Evolutionary conservation across 2,888 invertebrate genomes (phyloP).

Genomic region (Eledona agricola): DNA sequence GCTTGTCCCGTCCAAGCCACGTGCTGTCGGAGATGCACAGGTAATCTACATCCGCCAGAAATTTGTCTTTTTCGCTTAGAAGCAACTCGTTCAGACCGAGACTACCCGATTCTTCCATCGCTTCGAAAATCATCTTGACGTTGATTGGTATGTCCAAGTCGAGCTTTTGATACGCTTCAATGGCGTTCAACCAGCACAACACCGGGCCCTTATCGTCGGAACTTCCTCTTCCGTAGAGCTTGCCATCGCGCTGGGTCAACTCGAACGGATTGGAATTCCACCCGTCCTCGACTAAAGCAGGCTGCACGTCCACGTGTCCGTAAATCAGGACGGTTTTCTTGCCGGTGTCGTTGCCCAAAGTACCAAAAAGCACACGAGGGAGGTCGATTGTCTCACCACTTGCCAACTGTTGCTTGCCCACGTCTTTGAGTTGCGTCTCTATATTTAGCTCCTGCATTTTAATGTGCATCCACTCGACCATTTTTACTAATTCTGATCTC

Average conservation of each 20-base stretch:
- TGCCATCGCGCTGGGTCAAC: conserved; percentile 85
- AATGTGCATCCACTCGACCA: conserved; percentile 84
- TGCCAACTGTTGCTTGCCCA: conserved; percentile 78
- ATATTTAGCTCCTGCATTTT: conserved; percentile 65
- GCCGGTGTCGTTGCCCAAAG: conserved; percentile 79
- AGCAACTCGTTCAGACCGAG: conserved; percentile 93
- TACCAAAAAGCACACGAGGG: conserved; percentile 86
- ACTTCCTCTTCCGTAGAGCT: conserved; percentile 87
- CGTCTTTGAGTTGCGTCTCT: conserved; percentile 54
- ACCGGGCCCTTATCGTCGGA: conserved; percentile 95
- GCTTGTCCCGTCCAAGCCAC: conserved; percentile 96
- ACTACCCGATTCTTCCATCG: conserved; percentile 98
- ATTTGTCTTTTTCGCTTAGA: conserved; percentile 74
- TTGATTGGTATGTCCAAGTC: conserved; percentile 73
- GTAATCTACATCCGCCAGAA: conserved; percentile 86
- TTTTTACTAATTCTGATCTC: conserved; percentile 80
- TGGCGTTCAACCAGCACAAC: conserved; percentile 93
- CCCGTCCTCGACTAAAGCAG: conserved; percentile 90
- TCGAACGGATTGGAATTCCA: conserved; percentile 96
- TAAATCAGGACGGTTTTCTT: conserved; percentile 96
- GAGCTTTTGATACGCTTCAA: conserved; percentile 84
- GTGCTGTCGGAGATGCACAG: conserved; percentile 99
- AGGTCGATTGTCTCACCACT: conserved; percentile 78
- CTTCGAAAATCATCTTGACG: conserved; percentile 92
- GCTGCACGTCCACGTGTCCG: conserved; percentile 98